Percentiles rank a stretch among this genome's conserved stretches.
These are phyloP conservation scores for Anabacerthia variegaticeps DNA, from an alignment of 2,797 vertebrate genomes.

Conservation along the genomic window DNA sequence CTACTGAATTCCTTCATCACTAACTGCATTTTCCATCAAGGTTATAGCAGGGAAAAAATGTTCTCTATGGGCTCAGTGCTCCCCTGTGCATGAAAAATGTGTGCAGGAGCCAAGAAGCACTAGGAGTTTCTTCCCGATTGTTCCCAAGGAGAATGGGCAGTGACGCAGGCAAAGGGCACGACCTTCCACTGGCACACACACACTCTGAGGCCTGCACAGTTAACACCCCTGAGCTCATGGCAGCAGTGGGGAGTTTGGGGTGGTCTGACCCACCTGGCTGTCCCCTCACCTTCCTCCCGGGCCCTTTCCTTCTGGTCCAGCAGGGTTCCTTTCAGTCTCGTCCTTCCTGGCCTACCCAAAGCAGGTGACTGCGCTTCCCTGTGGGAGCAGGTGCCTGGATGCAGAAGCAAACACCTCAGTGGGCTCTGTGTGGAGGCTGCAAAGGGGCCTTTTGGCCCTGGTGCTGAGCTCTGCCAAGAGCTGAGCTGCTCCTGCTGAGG, in stretches of 20 bases:
- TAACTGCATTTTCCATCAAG: conserved; percentile 41
- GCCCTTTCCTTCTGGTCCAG: not conserved
- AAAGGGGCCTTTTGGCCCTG: fast-evolving
- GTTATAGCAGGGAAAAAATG: conserved; percentile 47
- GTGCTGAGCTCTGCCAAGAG: not conserved
- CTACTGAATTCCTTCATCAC: conserved; percentile 8
- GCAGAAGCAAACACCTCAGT: not conserved
- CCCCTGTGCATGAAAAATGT: conserved; percentile 29
- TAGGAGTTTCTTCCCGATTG: not conserved
- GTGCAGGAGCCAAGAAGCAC: conserved; percentile 1
- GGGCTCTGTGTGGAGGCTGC: too few species aligned
- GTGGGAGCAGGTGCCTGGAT: not conserved
- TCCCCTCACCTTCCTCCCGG: not conserved
- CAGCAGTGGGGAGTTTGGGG: not conserved
- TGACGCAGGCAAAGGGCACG: not conserved
- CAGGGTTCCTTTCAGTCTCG: fast-evolving
- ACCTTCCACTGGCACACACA: not conserved
- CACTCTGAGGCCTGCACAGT: not conserved
- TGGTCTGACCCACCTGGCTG: not conserved
- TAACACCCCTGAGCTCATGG: not conserved
- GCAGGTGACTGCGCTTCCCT: not conserved
- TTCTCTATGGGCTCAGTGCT: conserved; percentile 51
- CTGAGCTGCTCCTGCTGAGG: not conserved
- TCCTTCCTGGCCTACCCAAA: not conserved
- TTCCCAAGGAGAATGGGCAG: conserved; percentile 7